phyloP scores from a whole-genome alignment of 1,140 invertebrate species.

The Zaprionus tsacasi region DNA sequence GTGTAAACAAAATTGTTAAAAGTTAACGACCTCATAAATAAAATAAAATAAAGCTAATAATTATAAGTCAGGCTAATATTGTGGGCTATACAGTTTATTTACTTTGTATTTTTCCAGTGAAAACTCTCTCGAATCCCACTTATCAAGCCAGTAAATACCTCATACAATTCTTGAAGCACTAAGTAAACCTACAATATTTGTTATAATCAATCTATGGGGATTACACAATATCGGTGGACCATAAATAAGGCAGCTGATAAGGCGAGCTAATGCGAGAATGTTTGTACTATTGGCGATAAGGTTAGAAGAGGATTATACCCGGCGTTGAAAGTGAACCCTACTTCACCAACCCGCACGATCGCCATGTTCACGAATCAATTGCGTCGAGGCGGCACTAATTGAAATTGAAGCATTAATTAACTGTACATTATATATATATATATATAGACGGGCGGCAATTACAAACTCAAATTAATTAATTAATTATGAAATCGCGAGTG shows the following conservation, averaged over 20 bases:
- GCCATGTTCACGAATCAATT: constrained; percentile 3
- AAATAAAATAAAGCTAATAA: not conserved
- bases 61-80: not conserved
- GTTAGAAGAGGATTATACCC: constrained; percentile 14
- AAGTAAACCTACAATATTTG: not conserved
- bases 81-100: not conserved
- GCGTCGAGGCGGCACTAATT: not conserved
- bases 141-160: not conserved
- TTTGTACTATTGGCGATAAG: constrained; percentile 19
- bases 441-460: not conserved
- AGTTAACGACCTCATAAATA: not conserved
- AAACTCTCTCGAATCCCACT: not conserved
- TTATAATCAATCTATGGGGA: not conserved
- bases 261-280: not conserved
- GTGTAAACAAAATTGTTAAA: not conserved
- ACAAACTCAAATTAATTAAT: constrained; percentile 25
- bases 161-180: not conserved
- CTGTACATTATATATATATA: not conserved
- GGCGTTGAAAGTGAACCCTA: constrained; percentile 3
- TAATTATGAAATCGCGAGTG: constrained; percentile 17
- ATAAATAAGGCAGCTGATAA: constrained; percentile 38
- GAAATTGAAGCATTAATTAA: constrained; percentile 18
- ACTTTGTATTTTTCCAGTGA: constrained; percentile 1
- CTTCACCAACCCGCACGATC: not conserved
- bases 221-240: constrained; percentile 8